Conservation (phyloP, 2,888 invertebrate genomes). For the Trisateles emortualis region DNA sequence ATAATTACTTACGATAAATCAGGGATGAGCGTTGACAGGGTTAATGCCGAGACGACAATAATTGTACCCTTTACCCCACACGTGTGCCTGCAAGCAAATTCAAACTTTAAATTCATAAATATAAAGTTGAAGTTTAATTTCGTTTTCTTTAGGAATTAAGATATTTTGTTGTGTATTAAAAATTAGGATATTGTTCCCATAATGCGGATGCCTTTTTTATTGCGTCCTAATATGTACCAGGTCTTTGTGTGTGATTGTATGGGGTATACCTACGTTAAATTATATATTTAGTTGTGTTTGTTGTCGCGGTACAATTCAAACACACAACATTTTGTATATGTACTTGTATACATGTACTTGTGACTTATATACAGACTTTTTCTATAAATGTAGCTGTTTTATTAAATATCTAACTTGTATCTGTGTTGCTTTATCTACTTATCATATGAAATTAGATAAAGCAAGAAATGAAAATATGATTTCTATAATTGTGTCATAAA, state of each 20-base stretch:
- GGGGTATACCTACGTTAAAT: constrained; percentile 24
- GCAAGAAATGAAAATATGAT: too few relatives aligned
- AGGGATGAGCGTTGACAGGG: constrained; percentile 76
- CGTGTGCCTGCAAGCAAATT: constrained; percentile 15
- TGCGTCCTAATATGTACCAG: constrained; percentile 41
- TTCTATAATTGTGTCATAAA: too few relatives aligned
- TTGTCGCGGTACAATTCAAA: constrained; percentile 1
- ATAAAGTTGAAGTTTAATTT: constrained; percentile 1
- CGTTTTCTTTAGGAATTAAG: background rate
- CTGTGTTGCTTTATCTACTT: too few relatives aligned
- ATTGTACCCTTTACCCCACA: constrained; percentile 63
- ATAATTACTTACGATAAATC: constrained; percentile 77
- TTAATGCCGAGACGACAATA: constrained; percentile 71
- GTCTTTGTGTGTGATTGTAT: constrained; percentile 33
- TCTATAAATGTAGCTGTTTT: too few relatives aligned
- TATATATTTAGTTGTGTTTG: constrained; percentile 15
- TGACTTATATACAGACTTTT: too few relatives aligned
- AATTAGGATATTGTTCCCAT: constrained; percentile 59
- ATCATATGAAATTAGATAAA: too few relatives aligned
- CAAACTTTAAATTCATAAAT: constrained; percentile 13
- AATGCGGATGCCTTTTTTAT: constrained; percentile 62
- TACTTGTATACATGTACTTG: too few relatives aligned
- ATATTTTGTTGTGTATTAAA: constrained; percentile 19
- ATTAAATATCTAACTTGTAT: too few relatives aligned
- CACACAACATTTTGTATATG: background rate